Conservation (phyloP, 2,113 vertebrate species). For the Microcebus griseorufus region DNA sequence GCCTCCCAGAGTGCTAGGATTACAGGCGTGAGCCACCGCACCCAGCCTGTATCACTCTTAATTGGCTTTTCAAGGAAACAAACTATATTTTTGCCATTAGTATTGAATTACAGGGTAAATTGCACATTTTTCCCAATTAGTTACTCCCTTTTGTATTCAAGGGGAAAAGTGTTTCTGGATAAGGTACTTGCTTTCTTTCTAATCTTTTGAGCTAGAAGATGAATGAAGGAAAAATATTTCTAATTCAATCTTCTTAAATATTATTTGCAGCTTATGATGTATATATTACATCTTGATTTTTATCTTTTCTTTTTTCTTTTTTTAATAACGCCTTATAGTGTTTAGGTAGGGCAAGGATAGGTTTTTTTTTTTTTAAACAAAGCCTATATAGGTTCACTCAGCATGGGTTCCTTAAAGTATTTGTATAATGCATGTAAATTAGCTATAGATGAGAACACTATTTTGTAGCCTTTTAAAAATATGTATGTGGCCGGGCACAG, state of each 20-base stretch:
- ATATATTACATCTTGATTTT: neutral
- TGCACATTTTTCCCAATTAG: conserved; percentile 2
- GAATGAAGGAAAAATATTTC: conserved; percentile 9
- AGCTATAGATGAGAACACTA: neutral
- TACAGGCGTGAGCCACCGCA: too few species aligned
- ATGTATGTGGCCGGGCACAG: too few species aligned
- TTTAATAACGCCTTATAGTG: neutral
- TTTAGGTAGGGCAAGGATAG: neutral
- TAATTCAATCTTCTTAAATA: neutral
- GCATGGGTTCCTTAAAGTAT: neutral
- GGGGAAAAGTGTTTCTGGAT: neutral
- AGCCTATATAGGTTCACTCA: neutral
- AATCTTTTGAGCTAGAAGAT: neutral
- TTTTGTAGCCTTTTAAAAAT: too few species aligned
- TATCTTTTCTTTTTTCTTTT: neutral
- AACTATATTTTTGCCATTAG: conserved; percentile 3
- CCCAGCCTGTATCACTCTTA: neutral
- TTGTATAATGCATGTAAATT: neutral
- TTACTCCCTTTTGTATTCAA: neutral
- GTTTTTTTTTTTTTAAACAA: neutral
- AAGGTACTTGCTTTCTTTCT: neutral
- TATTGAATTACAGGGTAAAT: neutral
- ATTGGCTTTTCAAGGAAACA: neutral
- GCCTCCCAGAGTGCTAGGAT: too few species aligned
- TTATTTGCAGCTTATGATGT: neutral